phyloP scores from a whole-genome alignment of 2,113 vertebrate genomes.

The Zosterops japonicus region DNA sequence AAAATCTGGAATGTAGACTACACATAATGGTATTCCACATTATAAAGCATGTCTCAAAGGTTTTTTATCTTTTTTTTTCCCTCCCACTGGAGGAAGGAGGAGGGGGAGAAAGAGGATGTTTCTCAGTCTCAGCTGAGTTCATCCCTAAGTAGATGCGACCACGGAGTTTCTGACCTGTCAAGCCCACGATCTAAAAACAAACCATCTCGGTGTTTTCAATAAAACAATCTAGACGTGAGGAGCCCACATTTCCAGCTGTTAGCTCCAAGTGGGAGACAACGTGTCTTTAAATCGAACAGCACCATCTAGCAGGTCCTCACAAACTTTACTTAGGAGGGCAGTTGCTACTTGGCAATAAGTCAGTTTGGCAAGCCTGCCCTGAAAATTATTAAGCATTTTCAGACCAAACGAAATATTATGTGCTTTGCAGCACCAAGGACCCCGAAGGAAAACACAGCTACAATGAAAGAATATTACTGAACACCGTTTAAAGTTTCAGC shows the following conservation, averaged over 20 bases:
- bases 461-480: rapidly evolving
- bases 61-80: background rate
- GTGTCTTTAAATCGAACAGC: slow-evolving; percentile 77
- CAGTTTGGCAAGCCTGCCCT: background rate
- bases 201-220: background rate
- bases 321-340: slow-evolving; percentile 59
- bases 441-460: background rate
- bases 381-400: background rate
- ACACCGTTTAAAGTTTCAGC: background rate
- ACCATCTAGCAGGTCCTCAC: slow-evolving; percentile 78
- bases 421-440: background rate
- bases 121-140: background rate
- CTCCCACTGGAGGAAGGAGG: background rate
- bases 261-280: slow-evolving; percentile 21
- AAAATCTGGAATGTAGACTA: background rate
- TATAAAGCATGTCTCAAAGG: background rate
- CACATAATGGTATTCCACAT: background rate
- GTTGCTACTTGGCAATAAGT: slow-evolving; percentile 34
- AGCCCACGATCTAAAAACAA: background rate
- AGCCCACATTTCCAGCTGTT: slow-evolving; percentile 47
- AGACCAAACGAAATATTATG: background rate
- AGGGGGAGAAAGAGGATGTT: background rate
- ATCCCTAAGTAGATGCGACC: background rate
- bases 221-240: background rate
- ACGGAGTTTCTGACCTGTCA: background rate